These are phyloP conservation scores for Hippopotamyrus pictus DNA, from an alignment of 2,797 vertebrate genomes.

Conservation along the genomic window DNA sequence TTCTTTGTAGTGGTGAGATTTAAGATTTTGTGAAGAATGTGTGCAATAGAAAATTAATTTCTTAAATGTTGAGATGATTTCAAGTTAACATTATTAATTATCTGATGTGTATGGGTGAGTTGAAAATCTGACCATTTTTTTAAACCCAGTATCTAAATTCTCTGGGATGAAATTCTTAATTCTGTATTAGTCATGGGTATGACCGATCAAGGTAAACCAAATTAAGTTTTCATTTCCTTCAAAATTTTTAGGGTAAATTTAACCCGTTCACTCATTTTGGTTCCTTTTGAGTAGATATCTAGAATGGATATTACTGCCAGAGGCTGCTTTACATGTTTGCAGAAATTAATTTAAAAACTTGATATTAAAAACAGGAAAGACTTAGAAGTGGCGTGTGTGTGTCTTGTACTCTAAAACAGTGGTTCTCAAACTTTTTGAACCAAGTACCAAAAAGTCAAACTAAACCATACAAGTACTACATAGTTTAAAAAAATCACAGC, in stretches of 20 bases:
- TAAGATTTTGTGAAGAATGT: not conserved
- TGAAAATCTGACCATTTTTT: not conserved
- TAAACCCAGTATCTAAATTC: not conserved
- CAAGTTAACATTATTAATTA: not conserved
- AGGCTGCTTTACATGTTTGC: not conserved
- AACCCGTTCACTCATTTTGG: not conserved
- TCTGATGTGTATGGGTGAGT: not conserved
- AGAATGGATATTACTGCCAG: not conserved
- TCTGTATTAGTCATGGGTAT: not conserved
- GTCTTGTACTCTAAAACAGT: not conserved
- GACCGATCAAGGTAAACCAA: not conserved
- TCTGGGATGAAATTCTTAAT: not conserved
- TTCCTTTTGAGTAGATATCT: not conserved
- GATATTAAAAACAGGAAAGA: not conserved
- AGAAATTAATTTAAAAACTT: not conserved
- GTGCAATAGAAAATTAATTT: not conserved
- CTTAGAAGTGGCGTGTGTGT: not conserved
- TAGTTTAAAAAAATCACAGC: not conserved
- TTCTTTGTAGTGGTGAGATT: not conserved
- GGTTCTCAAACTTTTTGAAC: not conserved
- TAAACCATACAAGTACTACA: not conserved
- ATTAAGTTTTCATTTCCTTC: not conserved
- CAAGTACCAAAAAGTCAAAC: not conserved
- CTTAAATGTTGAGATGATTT: not conserved
- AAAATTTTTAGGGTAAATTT: not conserved